Base-by-base conservation (phyloP, 2,113 vertebrate genomes). In the Pluvianellus socialis region DNA sequence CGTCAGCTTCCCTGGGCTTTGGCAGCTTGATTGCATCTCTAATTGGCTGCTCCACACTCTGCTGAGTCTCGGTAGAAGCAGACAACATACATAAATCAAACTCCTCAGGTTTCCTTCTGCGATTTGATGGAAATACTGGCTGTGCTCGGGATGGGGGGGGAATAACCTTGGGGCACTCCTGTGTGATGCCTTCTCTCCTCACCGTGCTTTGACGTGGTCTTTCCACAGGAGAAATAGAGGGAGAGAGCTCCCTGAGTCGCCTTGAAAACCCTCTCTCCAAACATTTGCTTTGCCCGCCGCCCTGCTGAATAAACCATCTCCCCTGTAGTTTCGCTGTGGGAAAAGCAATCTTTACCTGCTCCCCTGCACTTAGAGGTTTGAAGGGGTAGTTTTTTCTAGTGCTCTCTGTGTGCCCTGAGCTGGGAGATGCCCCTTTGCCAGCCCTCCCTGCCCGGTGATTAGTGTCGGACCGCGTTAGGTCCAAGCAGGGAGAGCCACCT, bases 41-140 rank as follows among this genome's bases (percentile, higher is more conserved):
- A 91, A 91, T 94, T 92, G 68, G 59, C 47, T 56, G 59, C 67
- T 95, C 83, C 38, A 3, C 87, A 88, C 88, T 95, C 90, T 35
- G 16, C 90, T 80, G 88, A 74, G 76, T 66, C 83, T 95, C n/a
- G 2, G 7, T 45, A 50, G 88, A 58, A 84, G 92, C 91, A 96
- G 94, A 91, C 82, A 93, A 33, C 58, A 4, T 38, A 23, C 86
- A 86, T 96, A 91, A 94, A 94, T 96, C 96, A 92, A 87, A 79
- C 61, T 75, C 68, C 33, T 66, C 22, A 30, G 72, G 73, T 74
- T 94, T 79, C 44, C 61, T 33, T 73, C 0, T 0, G 45, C 3
- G 6, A 79, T 47, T 86, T 88, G 88, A 79, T 93, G 62, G 58
- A 90, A 94, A 19, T 15, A 14, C 47, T 55, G 59, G 44, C 67